Conservation (phyloP, 1,140 invertebrate species). For the Papilio glaucus region DNA sequence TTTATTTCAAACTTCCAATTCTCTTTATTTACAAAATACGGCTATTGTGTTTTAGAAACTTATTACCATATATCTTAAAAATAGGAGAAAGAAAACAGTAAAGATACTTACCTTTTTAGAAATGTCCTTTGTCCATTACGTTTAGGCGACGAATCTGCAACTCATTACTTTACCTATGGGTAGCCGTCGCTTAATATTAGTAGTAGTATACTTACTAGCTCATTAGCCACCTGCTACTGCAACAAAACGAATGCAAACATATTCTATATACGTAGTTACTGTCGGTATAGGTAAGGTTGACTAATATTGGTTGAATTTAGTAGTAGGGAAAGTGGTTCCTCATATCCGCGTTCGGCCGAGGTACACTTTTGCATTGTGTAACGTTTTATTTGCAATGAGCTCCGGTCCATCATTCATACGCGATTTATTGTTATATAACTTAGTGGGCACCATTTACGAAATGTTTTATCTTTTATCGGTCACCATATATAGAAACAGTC, state of each 20-base stretch:
- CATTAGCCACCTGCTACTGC: too few relatives aligned
- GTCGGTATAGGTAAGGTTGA: slow-evolving; percentile 2
- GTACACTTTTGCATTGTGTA: slow-evolving; percentile 25
- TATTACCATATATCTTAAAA: neutral
- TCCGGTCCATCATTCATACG: slow-evolving; percentile 29
- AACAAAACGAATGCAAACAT: too few relatives aligned
- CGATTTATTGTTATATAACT: slow-evolving; percentile 24
- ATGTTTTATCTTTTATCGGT: slow-evolving; percentile 26
- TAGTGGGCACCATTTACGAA: slow-evolving; percentile 5
- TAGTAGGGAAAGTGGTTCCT: slow-evolving; percentile 20
- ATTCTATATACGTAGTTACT: neutral
- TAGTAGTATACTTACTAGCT: too few relatives aligned
- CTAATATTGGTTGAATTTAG: slow-evolving; percentile 8
- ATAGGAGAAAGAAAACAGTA: too few relatives aligned
- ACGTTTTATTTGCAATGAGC: slow-evolving; percentile 31
- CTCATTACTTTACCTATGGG: too few relatives aligned
- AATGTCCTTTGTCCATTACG: too few relatives aligned
- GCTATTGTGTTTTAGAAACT: neutral
- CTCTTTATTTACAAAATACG: neutral
- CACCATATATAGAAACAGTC: slow-evolving; percentile 1
- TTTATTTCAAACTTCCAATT: slow-evolving; percentile 10
- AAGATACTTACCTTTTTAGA: too few relatives aligned
- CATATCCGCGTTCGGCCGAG: slow-evolving; percentile 14
- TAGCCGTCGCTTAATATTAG: too few relatives aligned
- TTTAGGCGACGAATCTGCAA: too few relatives aligned